Evolutionary conservation across 2,113 vertebrate genomes (phyloP).

Genomic region (Egretta garzetta): DNA sequence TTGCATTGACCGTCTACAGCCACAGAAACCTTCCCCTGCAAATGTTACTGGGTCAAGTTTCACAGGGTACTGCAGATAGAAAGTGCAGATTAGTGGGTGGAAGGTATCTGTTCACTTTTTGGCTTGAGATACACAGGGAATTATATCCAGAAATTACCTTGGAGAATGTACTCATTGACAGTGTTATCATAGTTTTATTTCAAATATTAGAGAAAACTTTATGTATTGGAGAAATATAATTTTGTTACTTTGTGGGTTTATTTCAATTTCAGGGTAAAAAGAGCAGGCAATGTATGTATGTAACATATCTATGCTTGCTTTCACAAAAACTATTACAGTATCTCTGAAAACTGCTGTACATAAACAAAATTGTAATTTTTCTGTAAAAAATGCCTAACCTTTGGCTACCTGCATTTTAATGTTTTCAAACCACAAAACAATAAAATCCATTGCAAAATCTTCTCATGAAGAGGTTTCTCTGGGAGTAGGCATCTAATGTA

Average conservation of each 20-base stretch:
- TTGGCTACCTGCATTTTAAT: neutral
- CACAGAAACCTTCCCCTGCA: neutral
- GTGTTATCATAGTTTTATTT: neutral
- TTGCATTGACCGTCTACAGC: neutral
- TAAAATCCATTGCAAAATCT: neutral
- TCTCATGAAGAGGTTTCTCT: neutral
- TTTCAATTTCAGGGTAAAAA: neutral
- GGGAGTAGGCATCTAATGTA: neutral
- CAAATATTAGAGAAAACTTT: neutral
- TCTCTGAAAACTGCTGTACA: neutral
- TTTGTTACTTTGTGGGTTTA: neutral
- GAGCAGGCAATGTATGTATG: rapidly evolving
- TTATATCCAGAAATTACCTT: neutral
- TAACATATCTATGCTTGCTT: neutral
- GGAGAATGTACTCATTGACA: neutral
- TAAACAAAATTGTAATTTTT: neutral
- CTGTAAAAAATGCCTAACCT: neutral
- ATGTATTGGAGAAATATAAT: neutral
- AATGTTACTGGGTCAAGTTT: neutral
- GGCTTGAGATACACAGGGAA: neutral
- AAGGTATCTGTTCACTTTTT: neutral
- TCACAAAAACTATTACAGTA: neutral
- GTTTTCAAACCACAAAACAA: neutral
- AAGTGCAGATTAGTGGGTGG: neutral
- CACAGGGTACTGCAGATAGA: neutral